These are phyloP conservation scores for Sipunculus nudus DNA, from an alignment of 2,888 invertebrate genomes.

Conservation along the genomic window DNA sequence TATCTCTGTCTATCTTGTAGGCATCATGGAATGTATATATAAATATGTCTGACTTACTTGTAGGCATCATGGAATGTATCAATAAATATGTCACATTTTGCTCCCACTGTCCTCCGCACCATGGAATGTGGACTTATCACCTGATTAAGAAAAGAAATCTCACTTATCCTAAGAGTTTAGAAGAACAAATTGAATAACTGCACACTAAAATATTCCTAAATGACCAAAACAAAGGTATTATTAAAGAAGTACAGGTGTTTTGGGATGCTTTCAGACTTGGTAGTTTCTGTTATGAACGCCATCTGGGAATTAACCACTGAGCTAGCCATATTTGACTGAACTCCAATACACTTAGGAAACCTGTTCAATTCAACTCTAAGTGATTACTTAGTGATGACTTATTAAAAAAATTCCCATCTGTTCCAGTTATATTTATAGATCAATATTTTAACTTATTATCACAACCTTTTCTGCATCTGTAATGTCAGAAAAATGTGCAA, in stretches of 20 bases:
- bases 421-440: background rate
- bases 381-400: no score
- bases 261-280: no score
- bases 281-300: no score
- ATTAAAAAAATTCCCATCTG: no score
- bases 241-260: no score
- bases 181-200: no score
- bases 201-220: no score
- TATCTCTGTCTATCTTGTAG: slow-evolving; percentile 9
- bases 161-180: background rate
- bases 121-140: background rate
- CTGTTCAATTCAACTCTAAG: no score
- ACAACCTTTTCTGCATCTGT: background rate
- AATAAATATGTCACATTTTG: background rate
- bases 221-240: no score
- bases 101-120: background rate
- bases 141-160: background rate
- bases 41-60: no score
- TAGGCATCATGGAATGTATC: slow-evolving; percentile 17
- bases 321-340: background rate
- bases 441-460: background rate
- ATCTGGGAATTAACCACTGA: background rate
- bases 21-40: no score
- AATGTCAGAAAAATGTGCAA: background rate
- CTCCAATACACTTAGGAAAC: no score